These are phyloP conservation scores for Noctua janthe DNA, from an alignment of 2,888 invertebrate species.

Conservation along the genomic window DNA sequence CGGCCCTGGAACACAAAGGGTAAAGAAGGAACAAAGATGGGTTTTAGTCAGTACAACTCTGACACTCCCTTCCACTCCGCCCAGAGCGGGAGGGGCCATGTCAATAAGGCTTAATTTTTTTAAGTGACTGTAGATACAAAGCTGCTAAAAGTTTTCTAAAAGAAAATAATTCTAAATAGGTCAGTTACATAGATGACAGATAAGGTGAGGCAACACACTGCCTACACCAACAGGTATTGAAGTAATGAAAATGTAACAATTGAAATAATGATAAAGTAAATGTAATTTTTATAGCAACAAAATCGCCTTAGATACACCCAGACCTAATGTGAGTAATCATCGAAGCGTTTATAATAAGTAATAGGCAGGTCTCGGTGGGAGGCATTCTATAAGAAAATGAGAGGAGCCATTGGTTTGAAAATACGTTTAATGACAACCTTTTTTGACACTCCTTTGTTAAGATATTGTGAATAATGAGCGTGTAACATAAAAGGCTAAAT, in stretches of 20 bases:
- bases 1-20: no score
- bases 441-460: slow-evolving; percentile 61
- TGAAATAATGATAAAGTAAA: no score
- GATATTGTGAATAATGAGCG: slow-evolving; percentile 51
- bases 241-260: slow-evolving; percentile 17
- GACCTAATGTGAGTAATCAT: slow-evolving; percentile 74
- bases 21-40: no score
- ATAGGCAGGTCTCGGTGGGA: slow-evolving; percentile 69
- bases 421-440: slow-evolving; percentile 70
- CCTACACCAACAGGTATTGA: no score
- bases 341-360: slow-evolving; percentile 73
- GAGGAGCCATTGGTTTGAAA: slow-evolving; percentile 75
- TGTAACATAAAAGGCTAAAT: slow-evolving; percentile 47
- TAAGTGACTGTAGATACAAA: neutral
- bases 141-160: neutral
- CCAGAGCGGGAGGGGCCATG: no score
- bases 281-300: slow-evolving; percentile 55
- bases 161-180: no score
- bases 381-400: slow-evolving; percentile 78
- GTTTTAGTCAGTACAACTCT: no score
- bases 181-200: neutral
- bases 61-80: no score
- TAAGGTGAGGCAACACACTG: neutral
- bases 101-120: neutral
- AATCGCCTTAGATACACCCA: slow-evolving; percentile 69